phyloP scores from a whole-genome alignment of 37 sponge, comb jelly and placozoan species.

The Halichondria panicea region DNA sequence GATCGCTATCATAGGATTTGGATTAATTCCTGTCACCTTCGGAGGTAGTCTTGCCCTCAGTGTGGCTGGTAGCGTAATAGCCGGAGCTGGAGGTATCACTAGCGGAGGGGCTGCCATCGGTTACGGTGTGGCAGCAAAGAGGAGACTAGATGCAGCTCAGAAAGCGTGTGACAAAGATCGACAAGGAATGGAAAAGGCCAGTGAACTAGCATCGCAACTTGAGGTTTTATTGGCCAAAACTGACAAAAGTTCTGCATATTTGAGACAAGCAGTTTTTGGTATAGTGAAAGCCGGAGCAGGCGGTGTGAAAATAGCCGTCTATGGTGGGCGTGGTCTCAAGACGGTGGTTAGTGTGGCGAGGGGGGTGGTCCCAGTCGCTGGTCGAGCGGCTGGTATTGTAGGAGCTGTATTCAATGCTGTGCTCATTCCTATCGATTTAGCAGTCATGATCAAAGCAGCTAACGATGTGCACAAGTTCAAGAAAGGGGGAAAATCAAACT shows the following conservation, averaged over 20 bases:
- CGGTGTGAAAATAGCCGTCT: too few relatives aligned
- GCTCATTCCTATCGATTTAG: constrained; percentile 6
- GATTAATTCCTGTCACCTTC: constrained; percentile 32
- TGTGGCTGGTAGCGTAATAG: constrained; percentile 2
- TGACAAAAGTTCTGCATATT: not conserved
- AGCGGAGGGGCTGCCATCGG: constrained; percentile 42
- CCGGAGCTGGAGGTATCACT: constrained; percentile 23
- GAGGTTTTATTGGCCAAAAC: not conserved
- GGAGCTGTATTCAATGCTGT: constrained; percentile 7
- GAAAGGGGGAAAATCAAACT: constrained; percentile 10
- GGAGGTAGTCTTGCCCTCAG: constrained; percentile 30
- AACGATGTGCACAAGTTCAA: constrained; percentile 22
- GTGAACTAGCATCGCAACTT: not conserved
- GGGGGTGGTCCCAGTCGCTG: too few relatives aligned
- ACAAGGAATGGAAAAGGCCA: not conserved
- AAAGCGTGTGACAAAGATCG: not conserved
- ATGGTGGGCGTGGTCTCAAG: not conserved
- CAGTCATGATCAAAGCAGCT: constrained; percentile 14
- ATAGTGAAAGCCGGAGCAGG: not conserved
- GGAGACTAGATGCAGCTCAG: not conserved
- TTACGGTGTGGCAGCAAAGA: not conserved
- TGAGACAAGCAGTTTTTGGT: not conserved
- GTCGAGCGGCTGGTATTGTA: constrained; percentile 2
- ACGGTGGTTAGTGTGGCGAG: too few relatives aligned
- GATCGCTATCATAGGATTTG: constrained; percentile 36